Base-by-base conservation (phyloP, 2,888 invertebrate species). In the Cosmia pyralina region DNA sequence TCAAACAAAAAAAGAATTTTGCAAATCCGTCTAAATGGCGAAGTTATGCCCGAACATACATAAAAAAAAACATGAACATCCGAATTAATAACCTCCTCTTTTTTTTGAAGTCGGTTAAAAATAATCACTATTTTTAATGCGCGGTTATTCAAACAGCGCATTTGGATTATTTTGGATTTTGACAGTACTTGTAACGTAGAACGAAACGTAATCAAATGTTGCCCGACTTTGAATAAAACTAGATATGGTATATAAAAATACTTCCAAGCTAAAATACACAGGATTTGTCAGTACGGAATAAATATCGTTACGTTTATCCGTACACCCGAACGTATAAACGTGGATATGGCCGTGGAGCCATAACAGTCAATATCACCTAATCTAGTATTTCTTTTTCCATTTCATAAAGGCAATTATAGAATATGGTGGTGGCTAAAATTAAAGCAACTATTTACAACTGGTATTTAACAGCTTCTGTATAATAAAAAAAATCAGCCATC, bases 121-220 rank as follows among this genome's bases (percentile, higher is more conserved):
- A n/a, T n/a, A n/a, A n/a, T n/a, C n/a, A n/a, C n/a, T n/a, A n/a
- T n/a, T n/a, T n/a, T n/a, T 4, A 19, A 22, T 15, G 0, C 19
- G 17, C n/a, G 2, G 22, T 44, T n/a, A 22, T 71, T 80, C 28
- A 65, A 70, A 73, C 22, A 10, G 48, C 72, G 58, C 69, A 34
- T 41, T 63, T 34, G 0, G 5, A 44, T 44, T 69, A 34, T 60
- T 15, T 66, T 41, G 0, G 0, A 38, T 59, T 77, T 64, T 72
- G 60, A 71, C 64, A 77, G 38, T 17, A 57, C 72, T 46, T 62
- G 1, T 57, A 52, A 0, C 79, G 73, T 83, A 68, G 17, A 85
- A 85, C 60, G 85, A 70, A 85, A 83, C 78, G 85, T 57, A 67
- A 22, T 58, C 13, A 28, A 60, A 72, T 75, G 77, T 81, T 85